Evolutionary conservation across 2,797 vertebrate genomes (phyloP), one percentile per base, ranked within the genome.

Genomic region (Hafferia zeledoni): DNA sequence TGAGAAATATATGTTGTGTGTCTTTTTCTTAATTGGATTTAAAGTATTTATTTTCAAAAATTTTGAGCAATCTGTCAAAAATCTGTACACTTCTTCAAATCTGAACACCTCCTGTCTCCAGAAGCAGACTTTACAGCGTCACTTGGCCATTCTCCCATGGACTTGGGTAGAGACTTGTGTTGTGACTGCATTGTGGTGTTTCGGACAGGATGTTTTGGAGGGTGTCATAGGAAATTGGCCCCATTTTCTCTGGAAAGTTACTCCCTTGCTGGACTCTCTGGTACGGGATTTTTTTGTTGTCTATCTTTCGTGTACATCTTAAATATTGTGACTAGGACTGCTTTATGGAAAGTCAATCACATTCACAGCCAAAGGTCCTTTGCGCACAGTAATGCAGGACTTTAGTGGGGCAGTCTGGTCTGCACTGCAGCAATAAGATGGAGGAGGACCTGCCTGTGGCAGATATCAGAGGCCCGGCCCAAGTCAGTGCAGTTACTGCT

Each of bases 361-460:
- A 13, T 0, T 31, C 37, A 24, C 19, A 46, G 65, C 20, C 71
- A 46, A 44, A 33, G 20, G 10, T 83, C 9, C 22, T 80, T 24
- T 2, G 6, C n/a, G 8, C 39, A 20, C 0, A 1, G 33, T 12
- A 28, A 4, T 7, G 53, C 15, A 53, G 56, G 30, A 63, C 18
- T 68, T 74, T 5, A 52, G 23, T 47, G 33, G 25, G 46, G 8
- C 47, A 28, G 30, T n/a, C 65, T 68, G 64, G n/a, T 41, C 31
- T 80, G 37, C 52, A 10, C 13, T 27, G 50, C 20, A 13, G 10
- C 13, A 19, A 2, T 15, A 12, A 10, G 14, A 8, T 0, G 1
- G 41, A 81, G 50, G 60, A 86, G 53, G 37, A 57, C 30, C 33
- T 77, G 44, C 43, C 59, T 47, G 5, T 0, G 18, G 25, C 70